These are phyloP conservation scores for Macaria liturata DNA, from an alignment of 2,888 invertebrate species.

Conservation along the genomic window DNA sequence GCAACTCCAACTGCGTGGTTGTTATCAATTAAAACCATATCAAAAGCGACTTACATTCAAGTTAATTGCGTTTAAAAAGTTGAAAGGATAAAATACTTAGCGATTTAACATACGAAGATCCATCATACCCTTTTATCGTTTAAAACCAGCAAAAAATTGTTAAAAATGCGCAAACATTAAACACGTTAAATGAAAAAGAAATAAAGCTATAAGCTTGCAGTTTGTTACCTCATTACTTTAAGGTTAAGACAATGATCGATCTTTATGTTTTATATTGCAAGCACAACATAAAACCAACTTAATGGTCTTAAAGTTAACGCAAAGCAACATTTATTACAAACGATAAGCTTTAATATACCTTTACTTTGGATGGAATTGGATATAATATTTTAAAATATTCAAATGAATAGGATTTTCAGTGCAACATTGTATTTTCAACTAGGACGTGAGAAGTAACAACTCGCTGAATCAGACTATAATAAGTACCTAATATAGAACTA, in stretches of 20 bases:
- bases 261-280: not conserved
- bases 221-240: not conserved
- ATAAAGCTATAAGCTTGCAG: not conserved
- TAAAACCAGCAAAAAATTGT: conserved; percentile 7
- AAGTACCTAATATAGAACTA: conserved; percentile 9
- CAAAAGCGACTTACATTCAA: conserved; percentile 5
- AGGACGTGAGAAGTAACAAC: conserved; percentile 10
- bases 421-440: conserved; percentile 1
- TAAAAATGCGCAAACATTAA: conserved; percentile 1
- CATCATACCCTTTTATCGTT: conserved; percentile 6
- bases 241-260: not conserved
- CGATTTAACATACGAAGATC: conserved; percentile 8
- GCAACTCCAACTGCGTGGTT: conserved; percentile 12
- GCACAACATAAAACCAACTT: not conserved
- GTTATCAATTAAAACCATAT: conserved; percentile 9
- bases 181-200: not conserved
- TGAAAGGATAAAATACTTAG: conserved; percentile 5
- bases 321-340: too few relatives aligned
- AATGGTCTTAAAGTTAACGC: too few relatives aligned
- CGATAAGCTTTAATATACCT: too few relatives aligned
- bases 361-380: too few relatives aligned
- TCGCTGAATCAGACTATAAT: conserved; percentile 2
- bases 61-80: conserved; percentile 11
- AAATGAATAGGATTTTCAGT: not conserved
- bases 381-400: too few relatives aligned